Conservation (phyloP, 2,113 vertebrate species). For the Osmerus eperlanus region DNA sequence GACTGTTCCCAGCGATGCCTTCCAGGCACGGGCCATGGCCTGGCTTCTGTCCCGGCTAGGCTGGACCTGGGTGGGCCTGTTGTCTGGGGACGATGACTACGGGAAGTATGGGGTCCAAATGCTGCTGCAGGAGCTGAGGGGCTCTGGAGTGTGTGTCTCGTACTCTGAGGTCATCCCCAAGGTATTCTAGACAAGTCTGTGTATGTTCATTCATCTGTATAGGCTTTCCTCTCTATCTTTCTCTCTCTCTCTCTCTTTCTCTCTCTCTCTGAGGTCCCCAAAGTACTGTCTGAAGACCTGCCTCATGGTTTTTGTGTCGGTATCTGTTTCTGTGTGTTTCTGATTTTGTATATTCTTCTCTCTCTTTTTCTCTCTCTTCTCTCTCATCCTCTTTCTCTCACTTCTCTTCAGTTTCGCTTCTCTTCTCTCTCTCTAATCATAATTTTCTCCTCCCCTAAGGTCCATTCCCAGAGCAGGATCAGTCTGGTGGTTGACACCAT, state of each 20-base stretch:
- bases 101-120: constrained; percentile 54
- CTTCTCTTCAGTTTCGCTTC: background rate
- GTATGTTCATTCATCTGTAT: background rate
- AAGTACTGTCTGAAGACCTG: background rate
- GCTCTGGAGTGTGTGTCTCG: constrained; percentile 48
- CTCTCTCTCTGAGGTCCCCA: background rate
- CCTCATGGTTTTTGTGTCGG: background rate
- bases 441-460: constrained; percentile 5
- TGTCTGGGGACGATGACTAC: constrained; percentile 57
- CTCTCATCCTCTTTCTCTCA: background rate
- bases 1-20: constrained; percentile 56
- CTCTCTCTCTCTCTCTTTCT: background rate
- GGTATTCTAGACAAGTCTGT: constrained; percentile 2
- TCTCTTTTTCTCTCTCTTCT: background rate
- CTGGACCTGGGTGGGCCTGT: constrained; percentile 58
- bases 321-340: too few species aligned
- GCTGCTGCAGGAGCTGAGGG: constrained; percentile 48
- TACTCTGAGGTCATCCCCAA: constrained; percentile 55
- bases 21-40: constrained; percentile 51
- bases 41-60: constrained; percentile 47
- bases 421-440: background rate
- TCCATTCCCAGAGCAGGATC: constrained; percentile 31
- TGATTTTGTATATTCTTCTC: background rate
- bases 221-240: background rate
- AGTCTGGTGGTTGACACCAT: constrained; percentile 49